Evolutionary conservation across 2,888 invertebrate genomes (phyloP), one percentile per base, ranked within the genome.

Genomic region (Tillus elongatus): DNA sequence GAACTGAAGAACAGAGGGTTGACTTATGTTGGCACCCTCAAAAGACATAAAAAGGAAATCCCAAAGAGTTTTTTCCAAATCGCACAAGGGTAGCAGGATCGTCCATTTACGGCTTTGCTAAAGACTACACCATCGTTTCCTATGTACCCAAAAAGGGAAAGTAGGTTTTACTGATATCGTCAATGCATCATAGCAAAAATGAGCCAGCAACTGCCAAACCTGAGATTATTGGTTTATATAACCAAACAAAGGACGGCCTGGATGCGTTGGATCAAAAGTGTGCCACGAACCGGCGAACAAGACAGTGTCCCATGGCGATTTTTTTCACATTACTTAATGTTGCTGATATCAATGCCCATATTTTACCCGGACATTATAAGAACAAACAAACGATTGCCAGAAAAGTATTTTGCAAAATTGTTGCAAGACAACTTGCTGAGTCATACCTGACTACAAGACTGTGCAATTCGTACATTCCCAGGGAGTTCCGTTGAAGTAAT

Each of bases 11-110:
- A n/a, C n/a, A n/a, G n/a, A n/a, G n/a, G n/a, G n/a, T n/a, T n/a
- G n/a, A n/a, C n/a, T n/a, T n/a, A n/a, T n/a, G n/a, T 50, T 34
- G 53, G 46, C 30, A 52, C 52, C 13, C 29, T 52, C 30, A 43
- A 45, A 27, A 52, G 53, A 47, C 50, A 55, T 35, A 57, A 54
- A 45, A 37, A 37, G 28, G 49, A 56, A 36, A 41, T 58, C 32
- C 59, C 57, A 3, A 29, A 28, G 52, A 52, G 37, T 56, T 60
- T 41, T 35, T 40, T 13, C 50, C 50, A 32, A 15, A 49, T 34
- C 50, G 44, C 39, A 35, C 30, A 26, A 44, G 44, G 31, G 30
- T 33, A 24, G 42, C 44, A 26, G 42, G 40, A 29, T 46, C 52
- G 11, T 45, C 49, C 8, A 16, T 52, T 6, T 55, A 55, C 43